Percentiles rank a stretch among this genome's conserved stretches.
phyloP scores from a whole-genome alignment of 2,888 invertebrate genomes.

The Spialia ferax region DNA sequence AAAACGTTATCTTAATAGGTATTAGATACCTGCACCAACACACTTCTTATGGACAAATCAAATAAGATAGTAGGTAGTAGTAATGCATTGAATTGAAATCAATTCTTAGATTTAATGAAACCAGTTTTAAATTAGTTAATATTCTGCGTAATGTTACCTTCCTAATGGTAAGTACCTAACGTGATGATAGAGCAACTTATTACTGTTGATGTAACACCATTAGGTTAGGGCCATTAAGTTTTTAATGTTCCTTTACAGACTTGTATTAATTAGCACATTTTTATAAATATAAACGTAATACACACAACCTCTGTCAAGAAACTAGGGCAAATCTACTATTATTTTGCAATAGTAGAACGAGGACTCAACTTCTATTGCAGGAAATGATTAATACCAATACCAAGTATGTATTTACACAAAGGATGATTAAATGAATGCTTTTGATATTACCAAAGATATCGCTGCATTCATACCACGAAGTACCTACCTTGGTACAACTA shows the following conservation, averaged over 20 bases:
- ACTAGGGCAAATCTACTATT: neutral
- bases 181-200: slow-evolving; percentile 13
- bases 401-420: neutral
- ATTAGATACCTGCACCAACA: no score
- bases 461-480: neutral
- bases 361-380: no score
- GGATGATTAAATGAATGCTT: slow-evolving; percentile 6
- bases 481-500: slow-evolving; percentile 18
- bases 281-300: neutral
- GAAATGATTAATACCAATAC: no score
- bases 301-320: neutral
- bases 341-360: neutral
- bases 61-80: no score
- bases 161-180: slow-evolving; percentile 15
- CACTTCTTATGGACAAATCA: no score
- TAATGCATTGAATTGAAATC: no score
- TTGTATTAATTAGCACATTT: neutral
- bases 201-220: neutral
- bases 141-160: neutral
- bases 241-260: neutral
- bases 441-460: neutral
- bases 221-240: neutral
- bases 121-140: neutral
- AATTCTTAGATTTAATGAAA: slow-evolving; percentile 15
- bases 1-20: no score